Evolutionary conservation across 2,797 vertebrate species (phyloP).

Genomic region (Champsocephalus esox): DNA sequence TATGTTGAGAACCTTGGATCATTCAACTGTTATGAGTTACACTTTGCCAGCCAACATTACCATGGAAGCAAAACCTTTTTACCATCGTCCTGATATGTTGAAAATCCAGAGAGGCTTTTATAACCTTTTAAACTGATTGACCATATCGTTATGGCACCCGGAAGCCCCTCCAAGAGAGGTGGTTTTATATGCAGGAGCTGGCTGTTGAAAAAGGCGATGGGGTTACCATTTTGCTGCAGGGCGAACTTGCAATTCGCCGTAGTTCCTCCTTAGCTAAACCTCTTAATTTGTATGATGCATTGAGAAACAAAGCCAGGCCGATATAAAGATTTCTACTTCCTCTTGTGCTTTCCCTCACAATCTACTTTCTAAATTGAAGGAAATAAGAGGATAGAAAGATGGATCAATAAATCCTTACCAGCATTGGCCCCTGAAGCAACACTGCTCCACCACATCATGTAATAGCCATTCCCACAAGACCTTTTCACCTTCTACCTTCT

Average conservation of each 20-base stretch:
- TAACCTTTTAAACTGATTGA: slow-evolving; percentile 72
- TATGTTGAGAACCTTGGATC: slow-evolving; percentile 47
- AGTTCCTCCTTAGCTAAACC: slow-evolving; percentile 4
- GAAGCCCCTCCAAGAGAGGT: slow-evolving; percentile 46
- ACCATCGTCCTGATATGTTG: slow-evolving; percentile 65
- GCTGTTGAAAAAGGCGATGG: slow-evolving; percentile 43
- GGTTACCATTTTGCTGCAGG: slow-evolving; percentile 56
- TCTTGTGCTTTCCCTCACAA: slow-evolving; percentile 38
- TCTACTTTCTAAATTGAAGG: slow-evolving; percentile 62
- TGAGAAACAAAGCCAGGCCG: slow-evolving; percentile 57
- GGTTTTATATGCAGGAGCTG: slow-evolving; percentile 59
- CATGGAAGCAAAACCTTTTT: slow-evolving; percentile 58
- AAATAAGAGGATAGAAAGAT: slow-evolving; percentile 53
- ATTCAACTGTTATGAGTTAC: slow-evolving; percentile 51
- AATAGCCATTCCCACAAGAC: slow-evolving; percentile 66
- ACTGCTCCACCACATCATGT: slow-evolving; percentile 53
- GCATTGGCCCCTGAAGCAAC: slow-evolving; percentile 43
- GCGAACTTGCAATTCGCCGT: slow-evolving; percentile 35
- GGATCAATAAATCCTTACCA: slow-evolving; percentile 68
- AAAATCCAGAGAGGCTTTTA: slow-evolving; percentile 60
- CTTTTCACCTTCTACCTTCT: slow-evolving; percentile 58
- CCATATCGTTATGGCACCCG: slow-evolving; percentile 45
- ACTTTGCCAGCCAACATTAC: slow-evolving; percentile 54
- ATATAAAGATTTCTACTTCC: slow-evolving; percentile 54
- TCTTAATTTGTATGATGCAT: slow-evolving; percentile 64